Percentiles rank a stretch among this genome's conserved stretches.
Evolutionary conservation across 2,888 invertebrate genomes (phyloP).

Genomic region (Epinotia demarniana): DNA sequence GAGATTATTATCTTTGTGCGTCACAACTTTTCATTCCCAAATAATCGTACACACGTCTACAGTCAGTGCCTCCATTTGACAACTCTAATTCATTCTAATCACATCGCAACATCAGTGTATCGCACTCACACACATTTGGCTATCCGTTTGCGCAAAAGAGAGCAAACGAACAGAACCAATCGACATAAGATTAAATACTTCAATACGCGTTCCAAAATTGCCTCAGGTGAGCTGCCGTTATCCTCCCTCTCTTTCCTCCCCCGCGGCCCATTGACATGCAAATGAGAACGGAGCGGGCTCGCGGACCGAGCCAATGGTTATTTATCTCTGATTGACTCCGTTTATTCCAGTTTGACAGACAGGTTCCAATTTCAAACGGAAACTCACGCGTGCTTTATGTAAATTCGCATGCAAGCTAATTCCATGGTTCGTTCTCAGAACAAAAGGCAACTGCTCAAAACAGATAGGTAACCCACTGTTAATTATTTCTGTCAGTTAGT

Average conservation of each 20-base stretch:
- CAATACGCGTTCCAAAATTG: conserved; percentile 2
- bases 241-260: conserved; percentile 52
- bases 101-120: background rate
- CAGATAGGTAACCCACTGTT: background rate
- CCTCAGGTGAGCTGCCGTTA: conserved; percentile 71
- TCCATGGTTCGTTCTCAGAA: conserved; percentile 22
- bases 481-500: too few species aligned
- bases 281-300: conserved; percentile 71
- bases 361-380: conserved; percentile 75
- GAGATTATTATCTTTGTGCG: conserved; percentile 1
- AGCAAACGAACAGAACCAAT: background rate
- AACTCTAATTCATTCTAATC: background rate
- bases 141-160: background rate
- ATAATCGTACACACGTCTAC: conserved; percentile 46
- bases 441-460: background rate
- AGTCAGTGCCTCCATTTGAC: conserved; percentile 51
- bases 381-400: conserved; percentile 65
- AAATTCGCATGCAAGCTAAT: conserved; percentile 53
- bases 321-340: conserved; percentile 83
- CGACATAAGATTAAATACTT: background rate
- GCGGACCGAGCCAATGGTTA: conserved; percentile 72
- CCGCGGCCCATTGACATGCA: conserved; percentile 76
- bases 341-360: conserved; percentile 80
- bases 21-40: conserved; percentile 35
- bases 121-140: background rate